Conservation (phyloP, 2,797 vertebrate genomes). For the Pseudopleuronectes americanus region DNA sequence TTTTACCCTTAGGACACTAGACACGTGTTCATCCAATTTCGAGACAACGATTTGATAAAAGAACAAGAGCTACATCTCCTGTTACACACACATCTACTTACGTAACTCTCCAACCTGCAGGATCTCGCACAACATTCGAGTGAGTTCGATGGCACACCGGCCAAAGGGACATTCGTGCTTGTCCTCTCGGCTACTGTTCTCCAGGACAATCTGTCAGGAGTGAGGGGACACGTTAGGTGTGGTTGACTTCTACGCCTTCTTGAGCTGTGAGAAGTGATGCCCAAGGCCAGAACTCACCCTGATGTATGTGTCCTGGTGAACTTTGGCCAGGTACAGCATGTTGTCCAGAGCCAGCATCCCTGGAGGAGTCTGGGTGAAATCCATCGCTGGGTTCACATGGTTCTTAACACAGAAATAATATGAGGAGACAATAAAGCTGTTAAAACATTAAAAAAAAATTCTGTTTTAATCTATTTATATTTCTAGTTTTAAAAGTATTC, state of each 20-base stretch:
- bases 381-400: constrained; percentile 95
- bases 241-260: not conserved
- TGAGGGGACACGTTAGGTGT: constrained; percentile 10
- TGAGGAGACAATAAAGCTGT: not conserved
- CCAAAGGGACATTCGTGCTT: constrained; percentile 98
- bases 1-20: not conserved
- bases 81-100: constrained; percentile 80
- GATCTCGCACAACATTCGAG: constrained; percentile 96
- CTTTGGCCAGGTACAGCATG: constrained; percentile 96
- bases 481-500: not conserved
- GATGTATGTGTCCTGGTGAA: constrained; percentile 97
- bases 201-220: constrained; percentile 86
- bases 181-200: constrained; percentile 98
- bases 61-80: not conserved
- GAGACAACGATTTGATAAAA: not conserved
- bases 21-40: not conserved
- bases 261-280: not conserved
- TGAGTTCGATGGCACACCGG: constrained; percentile 96
- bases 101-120: constrained; percentile 97
- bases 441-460: no score
- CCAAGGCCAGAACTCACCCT: constrained; percentile 81
- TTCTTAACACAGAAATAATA: constrained; percentile 81
- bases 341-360: constrained; percentile 98
- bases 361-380: constrained; percentile 97
- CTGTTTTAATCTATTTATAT: not conserved